Evolutionary conservation across 92 coral and sea anemone species (phyloP).

Genomic region (Bergia sp.): DNA sequence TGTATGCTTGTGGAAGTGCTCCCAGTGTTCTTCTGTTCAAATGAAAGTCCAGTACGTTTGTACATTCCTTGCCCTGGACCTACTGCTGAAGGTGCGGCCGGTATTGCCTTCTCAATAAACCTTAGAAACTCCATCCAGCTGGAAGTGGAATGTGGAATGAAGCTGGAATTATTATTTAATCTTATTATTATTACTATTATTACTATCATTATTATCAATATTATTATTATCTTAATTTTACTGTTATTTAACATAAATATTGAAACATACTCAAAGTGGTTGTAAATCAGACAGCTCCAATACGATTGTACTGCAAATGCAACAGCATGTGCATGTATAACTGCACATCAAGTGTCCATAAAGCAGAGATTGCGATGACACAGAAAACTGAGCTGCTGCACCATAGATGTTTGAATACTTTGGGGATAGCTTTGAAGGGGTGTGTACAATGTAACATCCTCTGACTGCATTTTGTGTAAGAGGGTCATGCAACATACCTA

Average conservation of each 20-base stretch:
- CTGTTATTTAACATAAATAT: background rate
- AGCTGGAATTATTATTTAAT: background rate
- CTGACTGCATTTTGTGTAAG: background rate
- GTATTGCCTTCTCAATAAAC: slow-evolving; percentile 64
- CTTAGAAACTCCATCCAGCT: slow-evolving; percentile 72
- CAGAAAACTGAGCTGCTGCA: background rate
- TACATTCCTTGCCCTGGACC: background rate
- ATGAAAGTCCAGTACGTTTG: background rate
- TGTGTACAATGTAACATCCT: background rate
- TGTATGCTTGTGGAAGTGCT: slow-evolving; percentile 57
- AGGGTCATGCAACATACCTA: slow-evolving; percentile 44
- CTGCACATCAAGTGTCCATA: background rate
- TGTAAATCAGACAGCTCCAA: background rate
- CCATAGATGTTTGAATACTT: background rate
- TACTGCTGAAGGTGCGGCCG: slow-evolving; percentile 28
- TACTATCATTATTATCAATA: background rate
- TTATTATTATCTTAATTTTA: too few species aligned
- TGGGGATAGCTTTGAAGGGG: background rate
- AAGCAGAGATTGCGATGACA: background rate
- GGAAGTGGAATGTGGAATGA: background rate
- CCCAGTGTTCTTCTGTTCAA: slow-evolving; percentile 41
- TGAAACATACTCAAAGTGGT: background rate
- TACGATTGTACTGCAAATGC: too few species aligned
- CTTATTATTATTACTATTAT: background rate
- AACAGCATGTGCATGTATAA: too few species aligned